Evolutionary conservation across 1,140 invertebrate genomes (phyloP).

Genomic region (Leptinotarsa undecemlineata): DNA sequence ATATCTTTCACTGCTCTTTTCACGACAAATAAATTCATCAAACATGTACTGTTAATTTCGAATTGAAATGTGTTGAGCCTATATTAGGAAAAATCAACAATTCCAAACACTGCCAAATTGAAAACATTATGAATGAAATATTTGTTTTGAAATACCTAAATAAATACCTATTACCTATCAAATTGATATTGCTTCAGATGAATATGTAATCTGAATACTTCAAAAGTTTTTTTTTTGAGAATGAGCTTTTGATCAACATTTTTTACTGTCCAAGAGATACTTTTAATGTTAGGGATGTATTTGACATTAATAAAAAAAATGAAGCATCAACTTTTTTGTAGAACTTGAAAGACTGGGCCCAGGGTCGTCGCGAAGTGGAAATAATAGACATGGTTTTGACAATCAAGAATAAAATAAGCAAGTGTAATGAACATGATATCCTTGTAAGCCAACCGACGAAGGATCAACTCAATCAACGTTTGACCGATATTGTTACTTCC

Average conservation of each 20-base stretch:
- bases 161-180: too few species aligned
- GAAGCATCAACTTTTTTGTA: constrained; percentile 53
- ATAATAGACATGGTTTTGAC: constrained; percentile 93
- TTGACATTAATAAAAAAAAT: not conserved
- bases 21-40: too few species aligned
- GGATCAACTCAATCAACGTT: constrained; percentile 74
- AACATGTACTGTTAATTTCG: too few species aligned
- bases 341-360: constrained; percentile 88
- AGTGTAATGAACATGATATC: constrained; percentile 70
- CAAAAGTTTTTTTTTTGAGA: too few species aligned
- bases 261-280: not conserved
- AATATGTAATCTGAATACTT: too few species aligned
- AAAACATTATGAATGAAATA: not conserved
- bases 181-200: too few species aligned
- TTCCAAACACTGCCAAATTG: too few species aligned
- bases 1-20: too few species aligned
- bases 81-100: too few species aligned
- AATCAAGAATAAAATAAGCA: constrained; percentile 79
- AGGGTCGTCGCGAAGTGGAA: constrained; percentile 93
- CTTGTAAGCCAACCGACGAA: constrained; percentile 72
- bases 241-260: too few species aligned
- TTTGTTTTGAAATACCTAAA: not conserved
- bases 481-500: constrained; percentile 81
- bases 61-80: too few species aligned
- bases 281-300: not conserved